Evolutionary conservation across 2,888 invertebrate genomes (phyloP), one percentile per base, ranked within the genome.

Genomic region (Spicauda simplicius): DNA sequence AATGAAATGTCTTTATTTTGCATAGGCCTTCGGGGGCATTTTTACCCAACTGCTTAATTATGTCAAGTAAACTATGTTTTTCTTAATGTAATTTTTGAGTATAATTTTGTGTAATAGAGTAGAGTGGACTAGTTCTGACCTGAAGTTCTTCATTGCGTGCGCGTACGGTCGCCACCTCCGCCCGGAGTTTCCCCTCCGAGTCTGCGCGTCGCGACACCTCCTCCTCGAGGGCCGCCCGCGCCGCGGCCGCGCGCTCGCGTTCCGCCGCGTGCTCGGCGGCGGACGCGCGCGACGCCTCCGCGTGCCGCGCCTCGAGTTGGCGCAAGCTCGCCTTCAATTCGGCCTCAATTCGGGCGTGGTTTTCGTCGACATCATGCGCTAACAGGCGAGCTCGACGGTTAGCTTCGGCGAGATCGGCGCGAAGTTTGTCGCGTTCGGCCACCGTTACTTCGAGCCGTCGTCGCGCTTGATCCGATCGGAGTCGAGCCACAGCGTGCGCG

Each of bases 321-420:
- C 96, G 95, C 57, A 96, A 94, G 90, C 94, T 96, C 57, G 95
- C 94, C 80, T 96, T 95, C 33, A 96, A 94, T 37, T 96, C 95
- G 71, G 95, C 95, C 83, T 98, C 98, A 81, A 98, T 94, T 69
- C 96, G 95, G 0, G 96, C 95, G 83, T 98, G 98, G 76, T 97
- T 96, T 79, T 98, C 98, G 83, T 99, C 98, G 1, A 98, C 97
- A 86, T 98, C 98, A 76, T 97, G 97, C 0, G 98, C 98, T 60
- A 98, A 91, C 64, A 97, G 83, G 0, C 95, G 94, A 0, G 97
- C 97, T 74, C 98, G 94, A 68, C 96, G 94, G 81, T 98, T 97
- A 0, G 98, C 97, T 81, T 97, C 97, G 19, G 94, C 91, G 18
- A 98, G 95, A 80, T 98, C 97, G 12, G 94, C 89, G 71, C 96